These are phyloP conservation scores for Stigmatopora nigra DNA, from an alignment of 2,113 vertebrate species.

Conservation along the genomic window DNA sequence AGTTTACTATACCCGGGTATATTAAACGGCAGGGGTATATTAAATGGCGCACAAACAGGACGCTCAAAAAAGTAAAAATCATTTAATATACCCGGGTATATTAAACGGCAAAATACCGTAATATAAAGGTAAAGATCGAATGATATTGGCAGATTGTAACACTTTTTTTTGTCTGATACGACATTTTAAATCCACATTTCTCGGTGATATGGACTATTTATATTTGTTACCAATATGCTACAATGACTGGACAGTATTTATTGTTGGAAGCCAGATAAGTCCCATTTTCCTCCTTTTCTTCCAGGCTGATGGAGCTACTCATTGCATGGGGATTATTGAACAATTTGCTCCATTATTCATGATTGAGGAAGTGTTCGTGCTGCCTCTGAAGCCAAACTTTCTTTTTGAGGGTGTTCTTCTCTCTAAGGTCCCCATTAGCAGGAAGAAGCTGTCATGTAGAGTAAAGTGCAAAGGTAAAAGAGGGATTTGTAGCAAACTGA, in stretches of 20 bases:
- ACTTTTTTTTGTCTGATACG: too few relatives aligned
- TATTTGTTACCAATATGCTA: not conserved
- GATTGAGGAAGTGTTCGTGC: slow-evolving; percentile 55
- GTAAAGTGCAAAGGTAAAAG: slow-evolving; percentile 26
- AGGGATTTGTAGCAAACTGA: not conserved
- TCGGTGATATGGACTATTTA: not conserved
- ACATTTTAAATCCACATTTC: not conserved
- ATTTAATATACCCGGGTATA: too few relatives aligned
- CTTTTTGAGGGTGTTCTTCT: slow-evolving; percentile 26
- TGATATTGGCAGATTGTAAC: too few relatives aligned
- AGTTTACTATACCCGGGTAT: too few relatives aligned
- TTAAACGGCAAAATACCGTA: too few relatives aligned
- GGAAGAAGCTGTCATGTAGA: slow-evolving; percentile 26
- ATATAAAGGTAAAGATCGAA: too few relatives aligned
- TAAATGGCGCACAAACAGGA: too few relatives aligned
- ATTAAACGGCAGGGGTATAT: too few relatives aligned
- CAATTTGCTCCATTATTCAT: slow-evolving; percentile 57
- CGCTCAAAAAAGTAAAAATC: too few relatives aligned
- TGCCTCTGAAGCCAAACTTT: slow-evolving; percentile 24
- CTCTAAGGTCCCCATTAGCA: slow-evolving; percentile 39
- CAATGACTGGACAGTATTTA: not conserved
- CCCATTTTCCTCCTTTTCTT: slow-evolving; percentile 19
- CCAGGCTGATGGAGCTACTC: slow-evolving; percentile 20
- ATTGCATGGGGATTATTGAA: slow-evolving; percentile 43
- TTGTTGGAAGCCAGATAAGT: not conserved